Evolutionary conservation across 35 echinoderm and acorn worm genomes (phyloP).

Genomic region (Apostichopus japonicus): DNA sequence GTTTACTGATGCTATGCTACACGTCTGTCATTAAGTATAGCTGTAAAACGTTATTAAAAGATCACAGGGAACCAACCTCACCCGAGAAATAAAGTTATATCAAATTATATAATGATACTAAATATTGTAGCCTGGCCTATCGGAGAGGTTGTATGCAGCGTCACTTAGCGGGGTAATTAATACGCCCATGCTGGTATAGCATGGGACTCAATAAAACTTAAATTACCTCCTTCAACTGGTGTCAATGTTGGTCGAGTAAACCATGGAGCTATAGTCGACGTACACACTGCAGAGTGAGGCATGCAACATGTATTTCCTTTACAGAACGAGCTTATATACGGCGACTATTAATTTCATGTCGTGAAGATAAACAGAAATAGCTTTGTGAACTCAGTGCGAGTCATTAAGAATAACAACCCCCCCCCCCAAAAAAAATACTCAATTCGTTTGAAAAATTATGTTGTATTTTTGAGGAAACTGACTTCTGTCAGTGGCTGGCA

Average conservation of each 20-base stretch:
- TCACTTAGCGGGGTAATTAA: constrained; percentile 9
- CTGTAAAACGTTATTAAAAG: neutral
- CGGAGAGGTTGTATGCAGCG: neutral
- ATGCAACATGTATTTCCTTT: neutral
- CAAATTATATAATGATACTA: neutral
- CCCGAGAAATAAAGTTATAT: neutral
- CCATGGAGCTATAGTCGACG: neutral
- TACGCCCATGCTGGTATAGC: constrained; percentile 1
- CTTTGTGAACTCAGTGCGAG: too few species aligned
- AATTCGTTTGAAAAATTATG: too few species aligned
- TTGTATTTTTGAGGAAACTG: too few species aligned
- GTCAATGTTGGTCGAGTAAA: neutral
- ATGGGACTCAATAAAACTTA: neutral
- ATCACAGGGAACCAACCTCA: neutral
- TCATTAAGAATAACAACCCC: too few species aligned
- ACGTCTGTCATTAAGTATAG: neutral
- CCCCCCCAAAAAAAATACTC: too few species aligned
- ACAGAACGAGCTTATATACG: too few species aligned
- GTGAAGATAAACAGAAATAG: too few species aligned
- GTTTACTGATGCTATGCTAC: neutral
- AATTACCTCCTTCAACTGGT: constrained; percentile 12
- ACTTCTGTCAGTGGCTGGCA: too few species aligned
- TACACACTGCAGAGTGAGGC: neutral
- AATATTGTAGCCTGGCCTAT: neutral
- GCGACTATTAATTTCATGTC: too few species aligned